Evolutionary conservation across 1,140 invertebrate species (phyloP).

Genomic region (Brachionus angularis): DNA sequence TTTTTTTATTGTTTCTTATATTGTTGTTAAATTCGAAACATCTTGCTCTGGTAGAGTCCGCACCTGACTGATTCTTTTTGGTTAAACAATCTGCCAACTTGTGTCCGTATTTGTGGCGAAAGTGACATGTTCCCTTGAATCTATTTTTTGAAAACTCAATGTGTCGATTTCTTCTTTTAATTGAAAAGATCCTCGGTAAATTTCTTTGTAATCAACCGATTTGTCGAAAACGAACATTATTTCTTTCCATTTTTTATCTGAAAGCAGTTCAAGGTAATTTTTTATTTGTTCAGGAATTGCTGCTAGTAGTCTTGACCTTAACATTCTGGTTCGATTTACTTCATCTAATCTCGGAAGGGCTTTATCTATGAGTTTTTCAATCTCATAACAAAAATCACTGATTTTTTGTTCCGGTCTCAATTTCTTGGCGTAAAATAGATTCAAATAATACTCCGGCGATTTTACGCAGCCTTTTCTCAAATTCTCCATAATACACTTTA

Average conservation of each 20-base stretch:
- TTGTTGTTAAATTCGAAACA: too few species aligned
- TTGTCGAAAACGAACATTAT: background rate
- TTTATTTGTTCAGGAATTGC: background rate
- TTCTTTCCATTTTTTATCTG: background rate
- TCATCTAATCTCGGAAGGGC: background rate
- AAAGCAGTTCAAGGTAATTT: slow-evolving; percentile 2
- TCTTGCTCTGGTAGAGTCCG: too few species aligned
- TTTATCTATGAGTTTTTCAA: background rate
- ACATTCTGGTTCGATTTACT: background rate
- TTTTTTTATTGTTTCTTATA: background rate
- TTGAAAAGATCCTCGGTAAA: too few species aligned
- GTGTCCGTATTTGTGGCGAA: slow-evolving; percentile 3
- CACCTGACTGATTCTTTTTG: background rate
- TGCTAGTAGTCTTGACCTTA: background rate
- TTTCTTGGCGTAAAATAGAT: background rate
- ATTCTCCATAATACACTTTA: background rate
- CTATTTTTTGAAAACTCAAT: too few species aligned
- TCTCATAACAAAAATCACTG: slow-evolving; percentile 6
- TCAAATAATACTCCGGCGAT: background rate
- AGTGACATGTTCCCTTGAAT: background rate
- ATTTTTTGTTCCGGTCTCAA: background rate
- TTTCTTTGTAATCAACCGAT: too few species aligned
- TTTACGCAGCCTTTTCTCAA: background rate
- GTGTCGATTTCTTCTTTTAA: too few species aligned
- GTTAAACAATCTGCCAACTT: background rate